phyloP scores from a whole-genome alignment of 2,797 vertebrate genomes.

The Brachyalestes nurse region DNA sequence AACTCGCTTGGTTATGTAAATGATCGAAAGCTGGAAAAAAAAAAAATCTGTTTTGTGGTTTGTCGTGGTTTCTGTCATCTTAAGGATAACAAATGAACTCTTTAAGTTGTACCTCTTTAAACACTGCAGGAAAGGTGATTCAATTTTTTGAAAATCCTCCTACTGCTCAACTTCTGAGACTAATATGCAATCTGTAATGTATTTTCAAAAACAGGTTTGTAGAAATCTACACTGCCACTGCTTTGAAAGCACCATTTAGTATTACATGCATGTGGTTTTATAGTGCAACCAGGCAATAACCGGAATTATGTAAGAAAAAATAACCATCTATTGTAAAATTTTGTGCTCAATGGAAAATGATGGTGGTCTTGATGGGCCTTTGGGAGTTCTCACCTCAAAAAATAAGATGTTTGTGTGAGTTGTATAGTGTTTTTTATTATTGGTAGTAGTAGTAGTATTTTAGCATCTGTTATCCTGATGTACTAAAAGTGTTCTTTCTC shows the following conservation, averaged over 20 bases:
- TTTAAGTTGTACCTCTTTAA: neutral
- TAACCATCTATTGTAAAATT: neutral
- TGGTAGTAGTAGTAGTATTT: neutral
- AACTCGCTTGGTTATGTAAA: neutral
- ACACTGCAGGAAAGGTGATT: neutral
- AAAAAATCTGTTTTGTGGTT: neutral
- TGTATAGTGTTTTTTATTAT: slow-evolving; percentile 2
- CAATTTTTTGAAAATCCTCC: neutral
- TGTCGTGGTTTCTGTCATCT: neutral
- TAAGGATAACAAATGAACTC: neutral
- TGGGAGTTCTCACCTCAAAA: neutral
- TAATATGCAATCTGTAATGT: slow-evolving; percentile 13
- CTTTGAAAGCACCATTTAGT: neutral
- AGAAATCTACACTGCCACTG: slow-evolving; percentile 16
- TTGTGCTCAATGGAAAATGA: slow-evolving; percentile 1
- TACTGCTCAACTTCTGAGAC: neutral
- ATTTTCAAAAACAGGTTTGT: neutral
- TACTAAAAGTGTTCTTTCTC: neutral
- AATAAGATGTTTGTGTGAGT: neutral
- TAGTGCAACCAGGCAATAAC: neutral
- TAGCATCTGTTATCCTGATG: neutral
- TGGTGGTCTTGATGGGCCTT: neutral
- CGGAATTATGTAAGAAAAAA: neutral
- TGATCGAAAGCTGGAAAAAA: neutral
- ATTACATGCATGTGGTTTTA: neutral